These are phyloP conservation scores for Diceros bicornis DNA, from an alignment of 2,797 vertebrate species.

Conservation along the genomic window DNA sequence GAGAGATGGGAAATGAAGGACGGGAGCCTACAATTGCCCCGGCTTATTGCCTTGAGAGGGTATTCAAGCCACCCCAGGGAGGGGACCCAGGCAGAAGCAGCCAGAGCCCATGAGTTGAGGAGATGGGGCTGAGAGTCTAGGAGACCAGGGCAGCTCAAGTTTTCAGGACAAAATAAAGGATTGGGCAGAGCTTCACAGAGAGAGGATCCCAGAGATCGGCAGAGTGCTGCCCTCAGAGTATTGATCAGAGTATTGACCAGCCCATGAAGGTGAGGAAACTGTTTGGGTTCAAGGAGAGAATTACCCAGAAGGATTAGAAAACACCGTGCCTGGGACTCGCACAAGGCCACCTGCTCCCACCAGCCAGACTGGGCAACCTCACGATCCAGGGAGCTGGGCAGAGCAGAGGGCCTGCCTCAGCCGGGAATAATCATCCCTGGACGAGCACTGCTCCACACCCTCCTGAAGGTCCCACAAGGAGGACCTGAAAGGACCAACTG, in stretches of 20 bases:
- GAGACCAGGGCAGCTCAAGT: too few relatives aligned
- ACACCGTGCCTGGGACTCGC: background rate
- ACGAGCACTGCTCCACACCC: rapidly evolving
- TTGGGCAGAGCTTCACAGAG: too few relatives aligned
- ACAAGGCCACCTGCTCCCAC: too few relatives aligned
- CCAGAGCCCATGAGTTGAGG: background rate
- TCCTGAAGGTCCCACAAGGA: background rate
- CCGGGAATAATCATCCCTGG: rapidly evolving
- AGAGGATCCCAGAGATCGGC: too few relatives aligned
- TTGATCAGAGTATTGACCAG: too few relatives aligned
- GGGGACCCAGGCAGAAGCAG: background rate
- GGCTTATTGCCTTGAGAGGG: background rate
- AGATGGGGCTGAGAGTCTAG: too few relatives aligned
- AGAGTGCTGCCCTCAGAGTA: too few relatives aligned
- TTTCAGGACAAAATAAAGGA: too few relatives aligned
- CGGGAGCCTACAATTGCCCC: too few relatives aligned
- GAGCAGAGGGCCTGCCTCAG: background rate
- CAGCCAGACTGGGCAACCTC: background rate
- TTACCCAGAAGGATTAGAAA: background rate
- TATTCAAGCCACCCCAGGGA: background rate
- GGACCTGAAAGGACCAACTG: background rate
- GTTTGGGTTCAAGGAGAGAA: too few relatives aligned
- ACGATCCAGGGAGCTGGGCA: rapidly evolving
- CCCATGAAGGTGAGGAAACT: too few relatives aligned
- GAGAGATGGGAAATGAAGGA: too few relatives aligned